Conservation (phyloP, 2,113 vertebrate species). For the Centropus unirufus region DNA sequence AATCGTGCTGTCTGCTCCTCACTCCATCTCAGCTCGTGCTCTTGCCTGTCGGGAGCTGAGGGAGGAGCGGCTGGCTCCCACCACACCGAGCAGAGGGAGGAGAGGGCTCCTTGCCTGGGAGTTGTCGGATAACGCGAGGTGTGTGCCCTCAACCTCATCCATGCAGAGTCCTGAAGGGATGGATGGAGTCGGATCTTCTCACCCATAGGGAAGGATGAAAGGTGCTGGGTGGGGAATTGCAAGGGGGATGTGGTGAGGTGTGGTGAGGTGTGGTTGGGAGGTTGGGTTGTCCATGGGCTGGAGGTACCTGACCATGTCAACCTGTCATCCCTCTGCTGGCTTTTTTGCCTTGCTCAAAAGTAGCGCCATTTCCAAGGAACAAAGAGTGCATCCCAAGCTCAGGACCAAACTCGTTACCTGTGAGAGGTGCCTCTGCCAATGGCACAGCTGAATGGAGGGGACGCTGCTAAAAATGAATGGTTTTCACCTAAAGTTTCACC, state of each 20-base stretch:
- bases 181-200: not conserved
- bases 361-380: not conserved
- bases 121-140: fast-evolving
- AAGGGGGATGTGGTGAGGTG: too few relatives aligned
- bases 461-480: not conserved
- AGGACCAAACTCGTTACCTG: not conserved
- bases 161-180: not conserved
- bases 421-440: not conserved
- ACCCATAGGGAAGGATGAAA: fast-evolving
- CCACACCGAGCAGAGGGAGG: fast-evolving
- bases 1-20: conserved; percentile 46
- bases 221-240: not conserved
- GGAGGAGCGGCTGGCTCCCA: not conserved
- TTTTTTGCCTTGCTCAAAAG: not conserved
- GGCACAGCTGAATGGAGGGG: not conserved
- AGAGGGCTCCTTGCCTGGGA: not conserved
- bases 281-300: not conserved
- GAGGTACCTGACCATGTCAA: not conserved
- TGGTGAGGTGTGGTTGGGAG: not conserved
- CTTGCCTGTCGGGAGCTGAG: not conserved
- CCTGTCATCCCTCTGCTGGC: not conserved
- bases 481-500: not conserved
- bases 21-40: conserved; percentile 12
- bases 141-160: not conserved
- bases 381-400: fast-evolving